Evolutionary conservation across 2,888 invertebrate species (phyloP), one percentile per base, ranked within the genome.

Genomic region (Cabera pusaria): DNA sequence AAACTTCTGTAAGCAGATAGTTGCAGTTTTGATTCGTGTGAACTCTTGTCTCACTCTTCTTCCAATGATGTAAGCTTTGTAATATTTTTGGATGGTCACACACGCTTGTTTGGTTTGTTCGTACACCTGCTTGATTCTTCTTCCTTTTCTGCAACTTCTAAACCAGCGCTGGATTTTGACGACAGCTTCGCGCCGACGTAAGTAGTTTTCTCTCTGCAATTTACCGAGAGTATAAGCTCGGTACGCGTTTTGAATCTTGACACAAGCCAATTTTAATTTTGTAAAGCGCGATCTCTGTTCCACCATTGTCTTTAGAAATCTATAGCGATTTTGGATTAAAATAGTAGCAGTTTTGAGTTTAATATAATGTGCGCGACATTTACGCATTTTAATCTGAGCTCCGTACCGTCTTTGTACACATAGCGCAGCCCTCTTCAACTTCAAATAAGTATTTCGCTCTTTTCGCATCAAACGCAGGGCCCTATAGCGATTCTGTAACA

Each of bases 161-260:
- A 83, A 91, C 83, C 86, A 87, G 3, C 46, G 56, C 60, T 92
- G 91, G 21, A 92, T 79, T 39, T 50, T 66, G 0, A 74, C 37
- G 2, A 69, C 72, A 2, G 85, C 71, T 11, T 63, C 40, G 60
- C 76, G 84, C 20, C 75, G 61, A 20, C 56, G 35, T 1, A 76
- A 21, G 49, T 73, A 90, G 1, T 53, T 39, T 12, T 59, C 38
- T 42, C 74, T 71, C 20, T 72, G 59, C 24, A 49, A 31, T 50
- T 64, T 75, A 31, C 75, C 77, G 10, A 65, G 11, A 10, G 63
- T 37, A 17, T 60, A 60, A 0, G 85, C 81, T 52, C 83, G 76
- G 46, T 72, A 90, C 2, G 58, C 57, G 32, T 65, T 73, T 58
- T 91, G 91, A 22, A 90, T 68, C 3, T 44, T 44, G 8, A 72